phyloP scores from a whole-genome alignment of 2,888 invertebrate species.

The Heliothis peltigera region DNA sequence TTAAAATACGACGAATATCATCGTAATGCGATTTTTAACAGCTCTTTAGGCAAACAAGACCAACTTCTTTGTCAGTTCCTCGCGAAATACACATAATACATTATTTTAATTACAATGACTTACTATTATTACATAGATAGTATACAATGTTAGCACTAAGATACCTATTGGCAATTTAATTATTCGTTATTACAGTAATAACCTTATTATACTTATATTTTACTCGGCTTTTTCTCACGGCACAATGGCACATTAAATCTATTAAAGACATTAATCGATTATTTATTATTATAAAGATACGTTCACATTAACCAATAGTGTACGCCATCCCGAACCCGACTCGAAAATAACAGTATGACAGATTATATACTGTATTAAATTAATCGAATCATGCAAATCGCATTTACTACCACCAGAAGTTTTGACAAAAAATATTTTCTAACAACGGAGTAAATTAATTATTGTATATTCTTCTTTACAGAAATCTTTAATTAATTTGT shows the following conservation, averaged over 20 bases:
- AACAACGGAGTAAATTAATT: too few relatives aligned
- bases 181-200: slow-evolving; percentile 11
- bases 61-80: slow-evolving; percentile 28
- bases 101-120: slow-evolving; percentile 27
- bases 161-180: slow-evolving; percentile 4
- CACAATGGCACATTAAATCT: slow-evolving; percentile 2
- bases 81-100: slow-evolving; percentile 48
- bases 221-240: slow-evolving; percentile 21
- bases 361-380: neutral
- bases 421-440: too few relatives aligned
- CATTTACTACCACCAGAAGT: too few relatives aligned
- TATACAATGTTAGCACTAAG: slow-evolving; percentile 6
- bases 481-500: neutral
- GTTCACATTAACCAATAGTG: neutral
- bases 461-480: neutral
- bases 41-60: slow-evolving; percentile 26
- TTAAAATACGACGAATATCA: slow-evolving; percentile 43
- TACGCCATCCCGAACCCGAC: neutral
- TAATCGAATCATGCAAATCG: too few relatives aligned
- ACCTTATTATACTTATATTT: slow-evolving; percentile 1
- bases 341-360: neutral
- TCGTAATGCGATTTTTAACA: slow-evolving; percentile 53
- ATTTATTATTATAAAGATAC: neutral
- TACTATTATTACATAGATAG: neutral
- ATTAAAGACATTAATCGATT: slow-evolving; percentile 6